Base-by-base conservation (phyloP, 2,888 invertebrate species). In the Helicoverpa assulta region DNA sequence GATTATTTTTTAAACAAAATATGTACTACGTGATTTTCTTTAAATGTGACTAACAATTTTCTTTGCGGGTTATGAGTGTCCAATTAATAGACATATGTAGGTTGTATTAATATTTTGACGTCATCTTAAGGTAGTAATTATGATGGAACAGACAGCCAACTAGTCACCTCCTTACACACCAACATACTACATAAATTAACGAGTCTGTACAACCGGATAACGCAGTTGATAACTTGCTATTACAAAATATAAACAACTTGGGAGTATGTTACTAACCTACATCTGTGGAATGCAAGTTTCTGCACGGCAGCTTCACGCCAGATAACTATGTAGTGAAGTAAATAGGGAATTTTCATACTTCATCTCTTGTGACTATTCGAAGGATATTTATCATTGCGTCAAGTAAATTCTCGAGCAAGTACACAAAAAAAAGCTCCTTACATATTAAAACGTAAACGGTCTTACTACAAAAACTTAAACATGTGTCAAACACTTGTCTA, bases 171-270 rank as follows among this genome's bases (percentile, higher is more conserved):
- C 58, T 78, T 74, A 60, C 70, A 67, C 70, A 79, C 73, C 74
- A 69, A 73, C 75, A 68, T 61, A 78, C 59, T 70, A 73, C 61
- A 67, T 70, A 79, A 73, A 57, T 78, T 75, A 83, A 69, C 18
- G 77, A 74, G 77, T 65, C 66, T 75, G 70, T 63, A 56, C 72
- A 57, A 74, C 78, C 76, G 77, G 77, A 83, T 83, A 82, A 80
- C 76, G 59, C n/a, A 57, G 56, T 69, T 69, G 77, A 83, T 81
- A 82, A 73, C 75, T 70, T 58, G 67, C 57, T 68, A 66, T 83
- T 77, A 70, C 80, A 76, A 75, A 78, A 72, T 69, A 70, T 84
- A 61, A 82, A 81, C 72, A 70, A 75, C 68, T 70, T 63, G 64
- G 37, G 29, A 67, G 58, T 79, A 69, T 57, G 57, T 66, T 62